phyloP scores from a whole-genome alignment of 2,888 invertebrate species.

The Eugnorisma glareosa region DNA sequence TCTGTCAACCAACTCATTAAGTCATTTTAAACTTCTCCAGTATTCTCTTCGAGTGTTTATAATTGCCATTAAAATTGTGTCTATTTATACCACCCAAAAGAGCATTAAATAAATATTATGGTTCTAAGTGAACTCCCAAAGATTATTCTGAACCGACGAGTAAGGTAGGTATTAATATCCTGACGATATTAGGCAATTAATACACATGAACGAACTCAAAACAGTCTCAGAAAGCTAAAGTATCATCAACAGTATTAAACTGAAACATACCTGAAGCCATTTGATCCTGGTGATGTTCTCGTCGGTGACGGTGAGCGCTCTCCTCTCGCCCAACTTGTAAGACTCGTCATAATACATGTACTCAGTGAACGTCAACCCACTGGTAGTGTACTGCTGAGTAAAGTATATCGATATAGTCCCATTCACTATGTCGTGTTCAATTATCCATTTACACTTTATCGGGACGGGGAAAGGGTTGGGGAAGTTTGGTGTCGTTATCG shows the following conservation, averaged over 20 bases:
- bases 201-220: not conserved
- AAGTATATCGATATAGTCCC: conserved; percentile 96
- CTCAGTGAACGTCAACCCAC: conserved; percentile 94
- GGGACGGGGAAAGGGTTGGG: conserved; percentile 95
- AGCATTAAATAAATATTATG: not conserved
- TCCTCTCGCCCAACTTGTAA: conserved; percentile 92
- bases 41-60: not conserved
- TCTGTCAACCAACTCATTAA: not conserved
- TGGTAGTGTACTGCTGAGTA: conserved; percentile 96
- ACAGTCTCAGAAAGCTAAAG: not conserved
- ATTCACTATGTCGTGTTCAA: conserved; percentile 94
- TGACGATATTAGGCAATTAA: not conserved
- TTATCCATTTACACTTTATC: conserved; percentile 96
- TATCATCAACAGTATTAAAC: not conserved
- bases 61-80: not conserved
- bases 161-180: not conserved
- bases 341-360: conserved; percentile 94
- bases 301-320: conserved; percentile 93
- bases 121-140: not conserved
- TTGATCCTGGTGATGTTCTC: conserved; percentile 93
- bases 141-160: not conserved
- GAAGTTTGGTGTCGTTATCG: conserved; percentile 96
- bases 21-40: too few relatives aligned
- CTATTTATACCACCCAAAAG: not conserved
- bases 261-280: not conserved